Evolutionary conservation across 2,113 vertebrate species (phyloP), one percentile per base, ranked within the genome.

Genomic region (Chloropsis hardwickii): DNA sequence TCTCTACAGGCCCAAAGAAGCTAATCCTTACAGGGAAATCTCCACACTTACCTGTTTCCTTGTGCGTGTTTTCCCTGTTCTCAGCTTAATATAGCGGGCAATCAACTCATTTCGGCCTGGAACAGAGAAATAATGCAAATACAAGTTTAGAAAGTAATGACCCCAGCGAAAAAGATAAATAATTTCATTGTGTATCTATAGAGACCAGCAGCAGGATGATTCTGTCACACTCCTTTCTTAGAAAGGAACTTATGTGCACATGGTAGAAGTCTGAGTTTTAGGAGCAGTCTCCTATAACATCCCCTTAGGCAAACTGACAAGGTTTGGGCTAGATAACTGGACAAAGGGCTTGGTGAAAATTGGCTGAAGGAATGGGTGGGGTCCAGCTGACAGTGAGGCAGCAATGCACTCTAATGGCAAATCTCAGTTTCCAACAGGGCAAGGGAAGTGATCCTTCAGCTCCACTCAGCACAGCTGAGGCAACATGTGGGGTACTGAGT

Each of bases 1-100:
- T 18, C 16, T 39, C 6, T 22, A 67, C 10, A n/a, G 9, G 20
- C 29, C 47, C 28, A 47, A 76, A 65, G 42, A 35, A 86, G 10
- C 18, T 48, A 23, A 61, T 7, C 12, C 27, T 80, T 60, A 50
- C 16, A 73, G 11, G 9, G 42, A 42, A 85, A 87, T 31, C 42
- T 28, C 48, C 3, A 50, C 56, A 82, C 98, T 96, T 91, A 99
- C 99, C 99, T 99, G 99, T 98, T 99, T 99, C 95, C 99, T 98
- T 87, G 99, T 99, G 90, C 99, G 98, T 73, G 99, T 99, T 98
- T 99, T 99, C 96, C 99, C 99, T 10, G 99, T 99, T 90, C 99
- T 98, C 67, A 99, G 98, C 97, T 99, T 99, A 98, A 99, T 99
- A 92, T 99, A 99, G 51, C 99, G 98, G 60, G 99, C 99, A 33